Conservation (phyloP, 2,797 vertebrate species). For the Hirundo rustica region DNA sequence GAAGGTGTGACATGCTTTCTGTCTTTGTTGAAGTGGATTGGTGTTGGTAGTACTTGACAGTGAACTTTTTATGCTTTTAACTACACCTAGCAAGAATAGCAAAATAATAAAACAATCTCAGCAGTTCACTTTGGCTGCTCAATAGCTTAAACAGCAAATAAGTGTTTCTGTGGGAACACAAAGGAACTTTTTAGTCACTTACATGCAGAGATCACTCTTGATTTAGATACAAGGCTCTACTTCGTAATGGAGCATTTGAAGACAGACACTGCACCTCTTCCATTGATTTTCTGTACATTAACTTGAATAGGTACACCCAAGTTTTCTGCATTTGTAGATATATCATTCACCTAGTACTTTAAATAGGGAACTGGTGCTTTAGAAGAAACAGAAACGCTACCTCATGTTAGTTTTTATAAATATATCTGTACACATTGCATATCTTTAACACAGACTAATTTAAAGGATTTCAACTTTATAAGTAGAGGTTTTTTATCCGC, state of each 20-base stretch:
- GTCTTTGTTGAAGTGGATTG: neutral
- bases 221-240: neutral
- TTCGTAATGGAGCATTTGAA: neutral
- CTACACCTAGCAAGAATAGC: neutral
- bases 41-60: neutral
- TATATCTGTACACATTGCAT: neutral
- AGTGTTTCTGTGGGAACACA: neutral
- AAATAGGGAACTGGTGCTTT: neutral
- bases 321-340: neutral
- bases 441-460: neutral
- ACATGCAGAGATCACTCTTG: neutral
- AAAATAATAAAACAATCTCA: neutral
- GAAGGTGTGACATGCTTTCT: neutral
- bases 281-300: neutral
- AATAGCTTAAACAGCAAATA: neutral
- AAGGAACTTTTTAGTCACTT: neutral
- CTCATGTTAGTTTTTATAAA: neutral
- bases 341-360: neutral
- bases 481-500: neutral
- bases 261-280: neutral
- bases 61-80: neutral
- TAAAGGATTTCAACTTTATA: neutral
- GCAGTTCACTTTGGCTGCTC: neutral
- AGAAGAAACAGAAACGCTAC: neutral
- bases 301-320: neutral